phyloP scores from a whole-genome alignment of 2,113 vertebrate species.

The Percina caprodes region DNA sequence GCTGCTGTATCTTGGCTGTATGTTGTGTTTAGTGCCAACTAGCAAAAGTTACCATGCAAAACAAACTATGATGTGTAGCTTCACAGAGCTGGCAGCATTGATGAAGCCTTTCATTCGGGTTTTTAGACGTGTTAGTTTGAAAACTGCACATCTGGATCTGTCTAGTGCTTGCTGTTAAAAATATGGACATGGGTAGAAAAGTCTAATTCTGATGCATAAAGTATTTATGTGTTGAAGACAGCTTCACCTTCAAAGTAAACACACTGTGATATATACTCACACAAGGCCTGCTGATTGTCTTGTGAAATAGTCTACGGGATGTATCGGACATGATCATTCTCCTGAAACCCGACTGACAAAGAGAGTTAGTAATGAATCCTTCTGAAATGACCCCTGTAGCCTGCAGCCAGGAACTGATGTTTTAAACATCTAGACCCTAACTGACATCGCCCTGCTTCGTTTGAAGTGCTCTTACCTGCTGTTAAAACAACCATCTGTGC shows the following conservation, averaged over 20 bases:
- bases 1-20: no score
- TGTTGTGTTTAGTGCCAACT: not conserved
- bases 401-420: slow-evolving; percentile 58
- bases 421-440: slow-evolving; percentile 69
- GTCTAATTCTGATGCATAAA: not conserved
- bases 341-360: slow-evolving; percentile 52
- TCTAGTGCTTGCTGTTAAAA: not conserved
- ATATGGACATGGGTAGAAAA: not conserved
- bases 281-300: not conserved
- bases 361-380: slow-evolving; percentile 58
- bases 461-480: slow-evolving; percentile 73
- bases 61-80: not conserved
- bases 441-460: slow-evolving; percentile 61
- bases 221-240: not conserved
- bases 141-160: not conserved
- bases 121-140: not conserved
- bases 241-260: not conserved
- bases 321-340: slow-evolving; percentile 19
- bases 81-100: no score
- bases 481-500: slow-evolving; percentile 78
- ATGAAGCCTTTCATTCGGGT: not conserved
- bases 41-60: not conserved
- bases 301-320: not conserved
- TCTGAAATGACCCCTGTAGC: slow-evolving; percentile 64
- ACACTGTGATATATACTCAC: not conserved